phyloP scores from a whole-genome alignment of 2,797 vertebrate species.

The Hemitrygon akajei region DNA sequence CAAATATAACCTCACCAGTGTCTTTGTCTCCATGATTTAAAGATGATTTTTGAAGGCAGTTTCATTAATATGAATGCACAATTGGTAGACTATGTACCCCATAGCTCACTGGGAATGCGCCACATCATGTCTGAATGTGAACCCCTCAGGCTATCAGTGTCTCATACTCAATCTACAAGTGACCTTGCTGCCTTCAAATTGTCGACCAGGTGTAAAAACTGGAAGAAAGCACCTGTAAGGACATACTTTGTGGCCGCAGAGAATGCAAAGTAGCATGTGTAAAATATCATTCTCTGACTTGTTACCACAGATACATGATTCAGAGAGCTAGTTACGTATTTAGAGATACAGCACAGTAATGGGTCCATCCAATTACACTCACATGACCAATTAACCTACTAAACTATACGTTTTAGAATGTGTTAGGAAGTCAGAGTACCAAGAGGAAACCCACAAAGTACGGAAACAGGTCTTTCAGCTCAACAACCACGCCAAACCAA shows the following conservation, averaged over 20 bases:
- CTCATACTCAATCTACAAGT: neutral
- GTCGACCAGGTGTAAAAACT: neutral
- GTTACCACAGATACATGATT: neutral
- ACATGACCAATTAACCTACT: too few species aligned
- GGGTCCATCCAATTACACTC: too few species aligned
- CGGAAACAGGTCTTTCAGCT: too few species aligned
- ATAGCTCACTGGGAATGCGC: neutral
- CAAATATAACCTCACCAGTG: too few species aligned
- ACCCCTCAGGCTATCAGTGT: neutral
- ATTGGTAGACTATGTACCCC: neutral
- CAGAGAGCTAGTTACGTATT: neutral
- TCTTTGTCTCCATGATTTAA: neutral
- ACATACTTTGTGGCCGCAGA: neutral
- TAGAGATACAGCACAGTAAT: too few species aligned
- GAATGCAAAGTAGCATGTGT: neutral
- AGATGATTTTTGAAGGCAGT: neutral
- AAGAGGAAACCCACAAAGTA: too few species aligned
- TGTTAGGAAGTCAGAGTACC: too few species aligned
- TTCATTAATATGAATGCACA: too few species aligned
- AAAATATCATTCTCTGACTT: too few species aligned
- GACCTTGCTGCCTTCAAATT: neutral
- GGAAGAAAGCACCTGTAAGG: neutral
- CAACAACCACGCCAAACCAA: too few species aligned
- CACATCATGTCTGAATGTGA: neutral
- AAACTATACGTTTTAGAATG: too few species aligned